Percentiles rank a stretch among this genome's conserved stretches.
Conservation (phyloP, 92 coral and sea anemone genomes). For the Porites evermanni region DNA sequence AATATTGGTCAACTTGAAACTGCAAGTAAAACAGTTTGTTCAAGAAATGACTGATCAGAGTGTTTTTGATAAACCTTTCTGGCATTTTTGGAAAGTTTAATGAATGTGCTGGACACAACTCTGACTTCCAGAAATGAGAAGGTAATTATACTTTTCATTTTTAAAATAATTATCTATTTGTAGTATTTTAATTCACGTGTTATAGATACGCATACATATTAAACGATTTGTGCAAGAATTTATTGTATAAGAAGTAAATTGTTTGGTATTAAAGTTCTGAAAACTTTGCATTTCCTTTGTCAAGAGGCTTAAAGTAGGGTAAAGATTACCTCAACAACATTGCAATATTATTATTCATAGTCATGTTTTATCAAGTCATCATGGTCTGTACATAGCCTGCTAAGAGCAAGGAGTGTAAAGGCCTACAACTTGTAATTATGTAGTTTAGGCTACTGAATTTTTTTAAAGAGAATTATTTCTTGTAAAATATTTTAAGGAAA, state of each 20-base stretch:
- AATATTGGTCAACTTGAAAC: background rate
- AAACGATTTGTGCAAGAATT: background rate
- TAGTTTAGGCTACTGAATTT: conserved; percentile 44
- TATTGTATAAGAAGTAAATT: background rate
- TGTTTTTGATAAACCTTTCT: background rate
- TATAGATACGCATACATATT: background rate
- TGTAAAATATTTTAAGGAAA: background rate
- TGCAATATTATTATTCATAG: background rate
- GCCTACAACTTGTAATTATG: conserved; percentile 33
- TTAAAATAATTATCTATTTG: background rate
- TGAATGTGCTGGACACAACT: background rate
- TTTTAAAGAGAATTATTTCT: conserved; percentile 6
- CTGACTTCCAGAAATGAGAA: background rate
- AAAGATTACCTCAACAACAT: background rate
- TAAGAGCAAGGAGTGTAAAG: conserved; percentile 27
- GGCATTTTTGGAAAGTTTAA: background rate
- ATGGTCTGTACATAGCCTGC: conserved; percentile 24
- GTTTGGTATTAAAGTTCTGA: conserved; percentile 25
- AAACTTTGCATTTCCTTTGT: background rate
- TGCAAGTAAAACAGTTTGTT: background rate
- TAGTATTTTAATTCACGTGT: background rate
- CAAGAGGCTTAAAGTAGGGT: conserved; percentile 3
- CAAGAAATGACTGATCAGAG: background rate
- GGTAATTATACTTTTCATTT: background rate
- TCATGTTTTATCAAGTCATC: background rate